Conservation (phyloP, 2,113 vertebrate species). For the Odontesthes bonariensis region DNA sequence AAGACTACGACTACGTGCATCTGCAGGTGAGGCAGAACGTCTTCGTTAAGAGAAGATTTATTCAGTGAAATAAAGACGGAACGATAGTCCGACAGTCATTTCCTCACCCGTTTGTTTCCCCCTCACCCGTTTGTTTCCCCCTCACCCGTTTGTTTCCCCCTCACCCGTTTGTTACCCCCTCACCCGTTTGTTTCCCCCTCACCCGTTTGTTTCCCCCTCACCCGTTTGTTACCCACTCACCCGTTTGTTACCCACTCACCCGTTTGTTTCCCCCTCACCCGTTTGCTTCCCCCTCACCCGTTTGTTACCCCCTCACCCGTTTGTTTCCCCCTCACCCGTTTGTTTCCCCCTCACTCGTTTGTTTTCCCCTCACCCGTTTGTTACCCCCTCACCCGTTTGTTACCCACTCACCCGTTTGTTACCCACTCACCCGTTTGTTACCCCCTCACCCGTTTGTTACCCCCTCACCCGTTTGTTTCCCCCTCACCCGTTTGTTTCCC, state of each 20-base stretch:
- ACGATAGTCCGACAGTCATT: too few species aligned
- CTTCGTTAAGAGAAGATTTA: too few species aligned
- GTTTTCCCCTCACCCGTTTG: not conserved
- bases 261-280: not conserved
- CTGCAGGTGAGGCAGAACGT: too few species aligned
- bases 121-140: too few species aligned
- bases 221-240: not conserved
- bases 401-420: not conserved
- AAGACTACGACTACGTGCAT: constrained; percentile 97
- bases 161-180: constrained; percentile 5
- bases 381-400: not conserved
- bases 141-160: constrained; percentile 1
- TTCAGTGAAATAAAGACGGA: too few species aligned
- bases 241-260: not conserved
- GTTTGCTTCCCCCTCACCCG: not conserved
- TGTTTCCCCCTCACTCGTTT: too few species aligned
- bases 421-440: not conserved
- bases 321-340: not conserved
- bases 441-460: not conserved
- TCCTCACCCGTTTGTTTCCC: not conserved
- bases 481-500: not conserved
- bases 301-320: not conserved
- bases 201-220: constrained; percentile 3
- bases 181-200: not conserved
- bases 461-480: not conserved